phyloP scores from a whole-genome alignment of 2,888 invertebrate species.

The Ophion costatus region DNA sequence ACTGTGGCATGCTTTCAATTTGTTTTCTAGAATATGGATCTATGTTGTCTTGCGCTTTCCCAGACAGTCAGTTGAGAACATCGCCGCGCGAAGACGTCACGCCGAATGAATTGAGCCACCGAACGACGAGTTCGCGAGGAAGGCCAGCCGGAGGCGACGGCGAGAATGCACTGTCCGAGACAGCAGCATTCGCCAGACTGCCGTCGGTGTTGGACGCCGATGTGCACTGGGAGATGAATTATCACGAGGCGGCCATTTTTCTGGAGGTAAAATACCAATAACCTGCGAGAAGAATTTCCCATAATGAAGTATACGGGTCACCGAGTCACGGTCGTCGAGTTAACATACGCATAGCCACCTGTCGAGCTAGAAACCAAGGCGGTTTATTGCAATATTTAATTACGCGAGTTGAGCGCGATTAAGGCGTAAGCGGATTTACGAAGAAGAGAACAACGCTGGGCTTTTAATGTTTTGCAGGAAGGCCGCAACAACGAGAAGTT shows the following conservation, averaged over 20 bases:
- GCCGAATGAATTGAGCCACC: conserved; percentile 74
- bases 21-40: conserved; percentile 83
- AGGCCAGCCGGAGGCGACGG: conserved; percentile 61
- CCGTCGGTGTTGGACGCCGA: conserved; percentile 78
- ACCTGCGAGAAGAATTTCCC: background rate
- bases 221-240: conserved; percentile 93
- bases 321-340: background rate
- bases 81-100: conserved; percentile 72
- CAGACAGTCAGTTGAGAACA: conserved; percentile 76
- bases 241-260: conserved; percentile 95
- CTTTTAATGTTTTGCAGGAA: conserved; percentile 86
- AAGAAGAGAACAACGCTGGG: background rate
- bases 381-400: background rate
- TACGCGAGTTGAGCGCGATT: background rate
- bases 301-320: background rate
- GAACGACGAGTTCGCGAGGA: conserved; percentile 70
- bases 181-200: conserved; percentile 75
- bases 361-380: background rate
- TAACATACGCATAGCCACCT: background rate
- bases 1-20: conserved; percentile 69
- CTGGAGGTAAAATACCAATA: conserved; percentile 86
- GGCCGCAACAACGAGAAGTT: conserved; percentile 96
- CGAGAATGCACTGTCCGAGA: conserved; percentile 75
- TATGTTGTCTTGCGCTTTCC: conserved; percentile 81
- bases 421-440: background rate